Evolutionary conservation across 92 coral and sea anemone genomes (phyloP).

Genomic region (Hydrozoanthus gracilis): DNA sequence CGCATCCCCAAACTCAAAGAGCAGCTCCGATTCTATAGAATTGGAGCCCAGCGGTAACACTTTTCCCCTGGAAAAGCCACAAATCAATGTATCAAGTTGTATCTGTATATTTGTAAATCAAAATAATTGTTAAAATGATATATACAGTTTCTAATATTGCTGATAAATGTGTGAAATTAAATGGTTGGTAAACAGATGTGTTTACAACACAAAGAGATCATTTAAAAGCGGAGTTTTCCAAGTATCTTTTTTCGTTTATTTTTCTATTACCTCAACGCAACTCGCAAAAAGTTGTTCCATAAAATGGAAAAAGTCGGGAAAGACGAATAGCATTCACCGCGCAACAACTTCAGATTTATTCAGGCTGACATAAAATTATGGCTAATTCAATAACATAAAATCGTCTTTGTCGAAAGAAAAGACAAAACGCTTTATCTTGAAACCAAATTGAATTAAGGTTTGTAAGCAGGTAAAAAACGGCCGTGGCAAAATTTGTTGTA

Average conservation of each 20-base stretch:
- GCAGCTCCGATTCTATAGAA: background rate
- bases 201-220: constrained; percentile 52
- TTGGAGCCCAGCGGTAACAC: background rate
- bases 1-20: constrained; percentile 24
- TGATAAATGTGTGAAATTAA: constrained; percentile 64
- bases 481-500: constrained; percentile 2
- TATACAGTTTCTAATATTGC: constrained; percentile 40
- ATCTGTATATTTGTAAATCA: constrained; percentile 59
- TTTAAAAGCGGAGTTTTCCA: constrained; percentile 53
- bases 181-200: constrained; percentile 80
- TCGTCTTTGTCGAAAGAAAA: constrained; percentile 28
- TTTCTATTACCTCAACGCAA: background rate
- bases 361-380: constrained; percentile 42
- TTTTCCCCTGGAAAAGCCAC: background rate
- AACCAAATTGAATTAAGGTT: constrained; percentile 28
- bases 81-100: constrained; percentile 34
- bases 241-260: constrained; percentile 10
- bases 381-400: constrained; percentile 44
- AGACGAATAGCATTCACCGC: background rate
- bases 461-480: constrained; percentile 32
- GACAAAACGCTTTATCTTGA: constrained; percentile 39
- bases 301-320: background rate
- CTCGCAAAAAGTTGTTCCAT: background rate
- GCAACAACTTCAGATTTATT: constrained; percentile 4
- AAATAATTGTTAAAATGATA: constrained; percentile 57